phyloP scores from a whole-genome alignment of 1,140 invertebrate species.

The Hylaeus anthracinus region DNA sequence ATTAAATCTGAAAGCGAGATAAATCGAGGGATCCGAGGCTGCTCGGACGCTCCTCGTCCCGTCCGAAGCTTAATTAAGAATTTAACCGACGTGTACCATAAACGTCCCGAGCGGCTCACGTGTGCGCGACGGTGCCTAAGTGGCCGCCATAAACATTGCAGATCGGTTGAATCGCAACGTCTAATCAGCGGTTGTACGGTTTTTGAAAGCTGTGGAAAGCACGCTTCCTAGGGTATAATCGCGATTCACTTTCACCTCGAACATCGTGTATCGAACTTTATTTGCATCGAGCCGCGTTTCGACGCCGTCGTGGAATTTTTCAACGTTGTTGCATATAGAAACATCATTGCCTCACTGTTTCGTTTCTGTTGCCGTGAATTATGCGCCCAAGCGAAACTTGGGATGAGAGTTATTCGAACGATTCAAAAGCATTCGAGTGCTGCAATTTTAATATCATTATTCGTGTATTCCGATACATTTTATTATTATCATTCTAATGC shows the following conservation, averaged over 20 bases:
- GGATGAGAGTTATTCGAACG: no score
- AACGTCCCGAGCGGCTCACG: neutral
- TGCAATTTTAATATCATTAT: no score
- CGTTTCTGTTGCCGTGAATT: neutral
- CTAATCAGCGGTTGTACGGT: constrained; percentile 3
- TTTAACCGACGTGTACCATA: neutral
- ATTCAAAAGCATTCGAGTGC: no score
- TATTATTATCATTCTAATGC: no score
- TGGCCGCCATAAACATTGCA: neutral
- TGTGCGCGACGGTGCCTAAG: neutral
- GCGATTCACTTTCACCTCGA: constrained; percentile 40
- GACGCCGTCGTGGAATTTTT: constrained; percentile 7
- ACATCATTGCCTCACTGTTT: neutral
- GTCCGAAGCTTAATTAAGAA: constrained; percentile 20
- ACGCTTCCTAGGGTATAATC: constrained; percentile 12
- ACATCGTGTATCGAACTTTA: constrained; percentile 21
- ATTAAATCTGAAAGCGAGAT: constrained; percentile 27
- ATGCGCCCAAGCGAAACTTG: no score
- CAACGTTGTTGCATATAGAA: neutral
- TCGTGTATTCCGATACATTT: no score
- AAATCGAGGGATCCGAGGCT: neutral
- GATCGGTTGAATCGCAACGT: neutral
- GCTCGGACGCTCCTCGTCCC: neutral
- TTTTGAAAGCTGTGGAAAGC: constrained; percentile 39
- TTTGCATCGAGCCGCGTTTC: constrained; percentile 24